A percentile compares a stretch with the other conserved stretches of the same genome.
phyloP scores from a whole-genome alignment of 2,888 invertebrate genomes.

The Phasia obesa region DNA sequence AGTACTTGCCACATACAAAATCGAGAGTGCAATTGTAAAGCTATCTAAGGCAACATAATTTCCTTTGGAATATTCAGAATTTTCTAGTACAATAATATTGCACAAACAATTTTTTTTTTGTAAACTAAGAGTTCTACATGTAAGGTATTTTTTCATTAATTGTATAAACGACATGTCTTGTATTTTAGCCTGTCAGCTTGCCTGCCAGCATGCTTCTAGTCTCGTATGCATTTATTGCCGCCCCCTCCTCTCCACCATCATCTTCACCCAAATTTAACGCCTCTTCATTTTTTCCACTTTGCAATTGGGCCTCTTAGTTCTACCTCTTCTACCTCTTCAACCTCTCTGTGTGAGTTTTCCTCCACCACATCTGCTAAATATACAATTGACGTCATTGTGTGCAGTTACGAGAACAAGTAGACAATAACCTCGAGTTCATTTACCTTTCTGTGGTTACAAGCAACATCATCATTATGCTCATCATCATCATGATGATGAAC shows the following conservation, averaged over 20 bases:
- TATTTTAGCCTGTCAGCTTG: background rate
- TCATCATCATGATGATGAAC: too few species aligned
- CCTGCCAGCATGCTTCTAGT: slow-evolving; percentile 15
- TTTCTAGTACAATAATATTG: background rate
- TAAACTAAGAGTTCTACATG: background rate
- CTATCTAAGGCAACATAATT: slow-evolving; percentile 1
- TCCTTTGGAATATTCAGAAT: background rate
- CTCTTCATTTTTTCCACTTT: slow-evolving; percentile 6
- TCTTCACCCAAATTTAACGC: background rate
- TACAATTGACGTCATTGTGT: slow-evolving; percentile 69
- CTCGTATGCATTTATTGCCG: slow-evolving; percentile 31
- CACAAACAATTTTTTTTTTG: background rate
- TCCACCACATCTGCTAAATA: slow-evolving; percentile 19
- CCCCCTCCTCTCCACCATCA: background rate
- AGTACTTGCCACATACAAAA: slow-evolving; percentile 33
- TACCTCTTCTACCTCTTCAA: background rate
- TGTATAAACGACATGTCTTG: background rate
- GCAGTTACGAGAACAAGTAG: slow-evolving; percentile 67
- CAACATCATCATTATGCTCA: slow-evolving; percentile 27
- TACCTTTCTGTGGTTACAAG: slow-evolving; percentile 68
- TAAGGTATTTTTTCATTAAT: too few species aligned
- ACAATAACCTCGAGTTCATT: slow-evolving; percentile 71
- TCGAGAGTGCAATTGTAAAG: slow-evolving; percentile 48
- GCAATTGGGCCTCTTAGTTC: slow-evolving; percentile 4
- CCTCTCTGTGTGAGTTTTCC: slow-evolving; percentile 1